A percentile compares a stretch with the other conserved stretches of the same genome.
Conservation (phyloP, 2,888 invertebrate species). For the Leistus spinibarbis region DNA sequence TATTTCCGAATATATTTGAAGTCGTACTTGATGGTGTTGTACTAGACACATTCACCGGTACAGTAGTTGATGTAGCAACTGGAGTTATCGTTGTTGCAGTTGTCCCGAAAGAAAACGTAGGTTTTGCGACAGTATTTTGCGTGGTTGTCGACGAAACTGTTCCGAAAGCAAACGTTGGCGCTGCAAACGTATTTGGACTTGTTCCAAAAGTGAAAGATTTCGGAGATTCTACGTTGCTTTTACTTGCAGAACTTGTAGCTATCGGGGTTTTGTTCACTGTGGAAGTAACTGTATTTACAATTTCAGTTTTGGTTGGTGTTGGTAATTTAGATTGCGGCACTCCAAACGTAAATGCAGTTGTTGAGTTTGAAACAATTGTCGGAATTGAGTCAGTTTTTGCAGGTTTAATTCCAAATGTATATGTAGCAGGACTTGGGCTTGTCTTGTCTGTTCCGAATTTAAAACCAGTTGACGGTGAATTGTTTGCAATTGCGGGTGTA, state of each 20-base stretch:
- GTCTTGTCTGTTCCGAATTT: constrained; percentile 20
- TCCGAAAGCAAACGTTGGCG: constrained; percentile 4
- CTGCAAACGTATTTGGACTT: constrained; percentile 22
- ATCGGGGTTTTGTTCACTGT: background rate
- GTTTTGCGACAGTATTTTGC: constrained; percentile 29
- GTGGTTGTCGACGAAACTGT: constrained; percentile 1
- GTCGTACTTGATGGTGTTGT: background rate
- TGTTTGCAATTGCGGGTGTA: constrained; percentile 39
- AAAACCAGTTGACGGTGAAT: constrained; percentile 48
- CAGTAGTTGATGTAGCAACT: background rate
- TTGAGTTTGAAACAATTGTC: background rate
- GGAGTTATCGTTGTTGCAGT: constrained; percentile 23
- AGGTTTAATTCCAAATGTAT: constrained; percentile 13
- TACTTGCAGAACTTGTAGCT: constrained; percentile 20
- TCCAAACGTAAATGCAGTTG: constrained; percentile 45
- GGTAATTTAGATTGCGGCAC: constrained; percentile 36
- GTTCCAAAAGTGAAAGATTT: constrained; percentile 43
- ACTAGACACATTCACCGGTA: background rate
- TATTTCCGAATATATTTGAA: background rate
- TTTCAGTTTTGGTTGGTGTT: constrained; percentile 2
- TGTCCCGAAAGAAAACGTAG: constrained; percentile 45
- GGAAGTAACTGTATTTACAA: background rate
- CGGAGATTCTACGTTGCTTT: constrained; percentile 38
- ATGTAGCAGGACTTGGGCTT: background rate
- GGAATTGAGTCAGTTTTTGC: constrained; percentile 8